These are phyloP conservation scores for Pristionchus entomophagus DNA, from an alignment of 2,888 invertebrate genomes.

Conservation along the genomic window DNA sequence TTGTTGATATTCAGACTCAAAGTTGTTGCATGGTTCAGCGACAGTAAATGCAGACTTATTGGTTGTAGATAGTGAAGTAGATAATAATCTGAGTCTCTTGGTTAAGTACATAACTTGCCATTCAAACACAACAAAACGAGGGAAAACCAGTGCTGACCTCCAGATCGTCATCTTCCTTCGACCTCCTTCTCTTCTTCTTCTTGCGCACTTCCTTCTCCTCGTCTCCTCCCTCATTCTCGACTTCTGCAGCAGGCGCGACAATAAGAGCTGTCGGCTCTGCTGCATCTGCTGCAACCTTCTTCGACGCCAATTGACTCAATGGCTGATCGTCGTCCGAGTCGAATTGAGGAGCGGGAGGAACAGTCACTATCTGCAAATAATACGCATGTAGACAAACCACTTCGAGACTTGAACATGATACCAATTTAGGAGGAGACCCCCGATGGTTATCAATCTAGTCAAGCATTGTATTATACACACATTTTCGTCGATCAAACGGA, in stretches of 20 bases:
- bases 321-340: conserved; percentile 42
- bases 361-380: neutral
- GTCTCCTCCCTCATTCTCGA: neutral
- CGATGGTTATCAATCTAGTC: too few relatives aligned
- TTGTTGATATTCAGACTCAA: too few relatives aligned
- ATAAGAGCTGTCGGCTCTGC: neutral
- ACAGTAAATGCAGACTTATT: too few relatives aligned
- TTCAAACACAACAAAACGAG: neutral
- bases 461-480: too few relatives aligned
- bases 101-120: neutral
- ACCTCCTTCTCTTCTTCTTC: conserved; percentile 29
- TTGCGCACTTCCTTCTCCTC: neutral
- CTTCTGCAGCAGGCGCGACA: neutral
- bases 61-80: neutral
- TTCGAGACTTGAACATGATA: too few relatives aligned
- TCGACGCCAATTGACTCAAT: neutral
- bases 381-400: neutral
- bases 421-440: too few relatives aligned
- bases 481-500: neutral
- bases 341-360: neutral
- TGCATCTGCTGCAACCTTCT: neutral
- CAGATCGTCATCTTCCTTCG: conserved; percentile 18
- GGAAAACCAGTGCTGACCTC: neutral
- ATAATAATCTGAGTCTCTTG: neutral
- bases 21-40: too few relatives aligned